A percentile compares a stretch with the other conserved stretches of the same genome.
These are phyloP conservation scores for Porites lutea DNA, from an alignment of 64 coral and sea anemone genomes.

Conservation along the genomic window DNA sequence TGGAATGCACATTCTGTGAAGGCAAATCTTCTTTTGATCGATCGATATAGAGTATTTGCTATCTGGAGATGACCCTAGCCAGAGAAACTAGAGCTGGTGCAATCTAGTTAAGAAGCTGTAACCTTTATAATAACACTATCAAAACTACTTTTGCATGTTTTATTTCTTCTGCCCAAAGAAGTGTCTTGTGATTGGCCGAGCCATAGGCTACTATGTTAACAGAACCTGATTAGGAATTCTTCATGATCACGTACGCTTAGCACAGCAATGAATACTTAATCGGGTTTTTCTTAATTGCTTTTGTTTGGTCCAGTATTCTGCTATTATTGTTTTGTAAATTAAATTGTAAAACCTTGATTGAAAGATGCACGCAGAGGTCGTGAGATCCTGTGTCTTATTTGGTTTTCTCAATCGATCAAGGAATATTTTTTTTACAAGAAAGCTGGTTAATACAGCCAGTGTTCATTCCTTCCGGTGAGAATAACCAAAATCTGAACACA, in stretches of 20 bases:
- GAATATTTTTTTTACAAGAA: background rate
- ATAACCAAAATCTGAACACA: no score
- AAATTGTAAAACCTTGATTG: background rate
- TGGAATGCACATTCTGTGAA: background rate
- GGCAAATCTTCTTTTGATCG: background rate
- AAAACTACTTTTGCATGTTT: background rate
- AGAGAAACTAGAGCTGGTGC: no score
- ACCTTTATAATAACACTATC: background rate
- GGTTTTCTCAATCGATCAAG: background rate
- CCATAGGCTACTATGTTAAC: background rate
- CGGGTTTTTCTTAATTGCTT: slow-evolving; percentile 28
- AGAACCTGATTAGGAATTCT: slow-evolving; percentile 30
- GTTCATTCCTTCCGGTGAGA: background rate
- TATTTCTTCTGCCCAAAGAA: background rate
- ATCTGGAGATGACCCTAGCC: no score
- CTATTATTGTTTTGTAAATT: slow-evolving; percentile 13
- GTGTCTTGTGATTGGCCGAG: background rate
- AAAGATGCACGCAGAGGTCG: background rate
- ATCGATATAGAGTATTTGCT: background rate
- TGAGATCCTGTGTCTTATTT: background rate
- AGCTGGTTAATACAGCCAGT: background rate
- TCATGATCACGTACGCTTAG: slow-evolving; percentile 1
- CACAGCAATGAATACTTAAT: background rate
- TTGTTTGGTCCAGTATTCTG: slow-evolving; percentile 21
- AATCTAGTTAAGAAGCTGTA: background rate